Conservation (phyloP, 2,113 vertebrate genomes). For the Struthidea cinerea region DNA sequence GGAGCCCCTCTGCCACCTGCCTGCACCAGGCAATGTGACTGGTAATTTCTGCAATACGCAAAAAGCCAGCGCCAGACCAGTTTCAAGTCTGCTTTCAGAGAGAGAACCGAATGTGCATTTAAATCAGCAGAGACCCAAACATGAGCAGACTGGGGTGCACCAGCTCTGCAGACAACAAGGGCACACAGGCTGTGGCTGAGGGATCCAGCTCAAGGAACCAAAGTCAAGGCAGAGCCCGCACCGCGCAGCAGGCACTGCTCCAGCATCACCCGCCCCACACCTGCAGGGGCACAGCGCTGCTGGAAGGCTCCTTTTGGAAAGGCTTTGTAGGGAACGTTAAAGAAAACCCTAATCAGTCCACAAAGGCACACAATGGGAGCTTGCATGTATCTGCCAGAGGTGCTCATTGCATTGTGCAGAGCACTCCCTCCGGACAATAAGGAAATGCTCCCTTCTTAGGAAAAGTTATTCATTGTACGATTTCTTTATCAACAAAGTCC, state of each 20-base stretch:
- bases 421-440: background rate
- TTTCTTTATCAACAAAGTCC: background rate
- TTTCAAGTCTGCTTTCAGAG: background rate
- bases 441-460: background rate
- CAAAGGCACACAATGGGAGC: background rate
- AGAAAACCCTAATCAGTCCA: background rate
- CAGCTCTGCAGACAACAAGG: background rate
- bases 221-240: too few relatives aligned
- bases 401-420: background rate
- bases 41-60: background rate
- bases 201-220: rapidly evolving
- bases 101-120: background rate
- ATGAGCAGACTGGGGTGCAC: background rate
- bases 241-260: rapidly evolving
- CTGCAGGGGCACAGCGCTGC: background rate
- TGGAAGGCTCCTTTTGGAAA: background rate
- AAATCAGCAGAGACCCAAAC: background rate
- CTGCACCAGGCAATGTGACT: background rate
- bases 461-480: background rate
- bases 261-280: background rate
- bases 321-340: background rate
- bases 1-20: background rate
- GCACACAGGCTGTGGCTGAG: rapidly evolving
- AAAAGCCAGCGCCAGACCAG: background rate
- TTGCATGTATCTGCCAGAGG: background rate